phyloP scores from a whole-genome alignment of 1,140 invertebrate genomes.

The Aplysia californica region DNA sequence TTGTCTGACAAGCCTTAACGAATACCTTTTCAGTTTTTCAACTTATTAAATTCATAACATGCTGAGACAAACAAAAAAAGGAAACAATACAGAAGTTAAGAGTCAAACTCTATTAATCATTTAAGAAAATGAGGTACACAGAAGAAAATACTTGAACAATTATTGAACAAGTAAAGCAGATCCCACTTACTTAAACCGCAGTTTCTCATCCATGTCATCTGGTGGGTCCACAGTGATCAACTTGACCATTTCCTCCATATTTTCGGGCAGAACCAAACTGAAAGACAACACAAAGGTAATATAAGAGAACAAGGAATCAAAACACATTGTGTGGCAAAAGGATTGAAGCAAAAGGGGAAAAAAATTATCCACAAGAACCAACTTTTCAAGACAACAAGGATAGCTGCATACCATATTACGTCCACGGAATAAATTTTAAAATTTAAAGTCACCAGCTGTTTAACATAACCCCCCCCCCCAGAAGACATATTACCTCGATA shows the following conservation, averaged over 20 bases:
- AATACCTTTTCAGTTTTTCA: too few relatives aligned
- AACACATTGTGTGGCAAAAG: neutral
- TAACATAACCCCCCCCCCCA: too few relatives aligned
- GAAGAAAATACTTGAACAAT: neutral
- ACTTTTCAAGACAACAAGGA: too few relatives aligned
- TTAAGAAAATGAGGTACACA: neutral
- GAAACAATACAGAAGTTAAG: neutral
- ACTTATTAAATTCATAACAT: conserved; percentile 3
- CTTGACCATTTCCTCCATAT: conserved; percentile 86
- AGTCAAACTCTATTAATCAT: neutral
- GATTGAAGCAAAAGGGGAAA: neutral
- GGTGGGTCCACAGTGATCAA: conserved; percentile 88
- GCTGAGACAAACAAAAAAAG: conserved; percentile 8
- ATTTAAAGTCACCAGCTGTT: too few relatives aligned
- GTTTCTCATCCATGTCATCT: conserved; percentile 78
- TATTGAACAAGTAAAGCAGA: neutral
- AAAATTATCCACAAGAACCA: too few relatives aligned
- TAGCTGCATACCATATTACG: neutral
- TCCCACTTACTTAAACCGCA: conserved; percentile 88
- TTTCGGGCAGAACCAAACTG: conserved; percentile 85
- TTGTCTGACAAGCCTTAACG: too few relatives aligned
- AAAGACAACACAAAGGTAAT: conserved; percentile 57
- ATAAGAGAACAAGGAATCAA: too few relatives aligned
- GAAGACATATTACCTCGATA: too few relatives aligned
- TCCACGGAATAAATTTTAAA: neutral